Conservation (phyloP, 2,113 vertebrate genomes). For the Meles meles region DNA sequence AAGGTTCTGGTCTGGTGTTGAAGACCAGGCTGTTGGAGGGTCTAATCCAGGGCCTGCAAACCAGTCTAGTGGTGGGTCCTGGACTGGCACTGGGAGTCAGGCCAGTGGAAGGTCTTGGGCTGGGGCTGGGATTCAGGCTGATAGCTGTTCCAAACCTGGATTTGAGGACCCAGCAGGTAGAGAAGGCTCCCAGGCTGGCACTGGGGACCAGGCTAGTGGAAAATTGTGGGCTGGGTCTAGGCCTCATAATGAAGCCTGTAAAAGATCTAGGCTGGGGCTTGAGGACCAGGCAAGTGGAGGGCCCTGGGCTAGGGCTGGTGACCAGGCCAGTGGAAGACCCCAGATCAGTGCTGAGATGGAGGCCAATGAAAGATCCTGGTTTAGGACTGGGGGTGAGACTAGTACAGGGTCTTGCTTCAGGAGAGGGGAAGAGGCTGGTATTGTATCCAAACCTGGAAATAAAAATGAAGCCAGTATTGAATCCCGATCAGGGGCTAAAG, state of each 20-base stretch:
- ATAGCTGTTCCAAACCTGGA: conserved; percentile 38
- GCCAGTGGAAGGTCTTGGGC: conserved; percentile 34
- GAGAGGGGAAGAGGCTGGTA: conserved; percentile 27
- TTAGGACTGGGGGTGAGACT: conserved; percentile 55
- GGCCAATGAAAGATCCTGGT: conserved; percentile 59
- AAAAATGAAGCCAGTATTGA: conserved; percentile 35
- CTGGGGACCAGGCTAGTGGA: conserved; percentile 8
- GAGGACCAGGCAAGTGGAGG: conserved; percentile 14
- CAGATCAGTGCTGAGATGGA: conserved; percentile 35
- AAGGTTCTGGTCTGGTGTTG: not conserved
- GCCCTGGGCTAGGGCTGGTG: not conserved
- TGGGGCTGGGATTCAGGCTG: not conserved
- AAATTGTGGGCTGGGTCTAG: conserved; percentile 42
- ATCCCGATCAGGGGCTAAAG: not conserved
- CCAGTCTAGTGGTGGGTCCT: conserved; percentile 19
- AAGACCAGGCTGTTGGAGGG: not conserved
- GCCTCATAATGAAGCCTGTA: not conserved
- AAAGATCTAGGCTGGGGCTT: not conserved
- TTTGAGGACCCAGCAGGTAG: conserved; percentile 25
- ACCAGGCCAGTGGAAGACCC: conserved; percentile 52
- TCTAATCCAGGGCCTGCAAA: not conserved
- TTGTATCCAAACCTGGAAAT: not conserved
- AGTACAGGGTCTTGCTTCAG: conserved; percentile 60
- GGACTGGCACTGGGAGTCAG: conserved; percentile 30
- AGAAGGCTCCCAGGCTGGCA: not conserved